These are phyloP conservation scores for Lasioglossum marginatum DNA, from an alignment of 2,888 invertebrate genomes.

Conservation along the genomic window DNA sequence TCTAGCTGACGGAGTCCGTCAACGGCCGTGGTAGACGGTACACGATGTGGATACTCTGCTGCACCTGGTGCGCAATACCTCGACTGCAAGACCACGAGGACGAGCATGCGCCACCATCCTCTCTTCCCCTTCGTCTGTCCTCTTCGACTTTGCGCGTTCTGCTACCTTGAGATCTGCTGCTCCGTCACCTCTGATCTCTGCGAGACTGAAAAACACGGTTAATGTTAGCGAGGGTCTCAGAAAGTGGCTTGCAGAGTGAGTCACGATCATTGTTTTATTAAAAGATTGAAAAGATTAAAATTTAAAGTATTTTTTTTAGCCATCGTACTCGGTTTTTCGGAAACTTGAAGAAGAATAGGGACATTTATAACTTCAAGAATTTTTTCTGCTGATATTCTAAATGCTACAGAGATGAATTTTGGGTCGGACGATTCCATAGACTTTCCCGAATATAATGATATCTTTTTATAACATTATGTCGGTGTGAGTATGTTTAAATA, in stretches of 20 bases:
- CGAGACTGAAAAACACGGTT: background rate
- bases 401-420: background rate
- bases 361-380: background rate
- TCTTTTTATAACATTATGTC: background rate
- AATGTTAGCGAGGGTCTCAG: background rate
- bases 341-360: no score
- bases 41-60: slow-evolving; percentile 73
- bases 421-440: no score
- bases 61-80: slow-evolving; percentile 61
- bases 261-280: background rate
- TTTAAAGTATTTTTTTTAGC: no score
- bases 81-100: slow-evolving; percentile 61
- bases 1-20: slow-evolving; percentile 20
- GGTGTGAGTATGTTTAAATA: background rate
- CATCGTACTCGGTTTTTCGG: no score
- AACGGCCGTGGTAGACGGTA: slow-evolving; percentile 34
- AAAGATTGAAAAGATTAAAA: no score
- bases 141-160: background rate
- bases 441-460: no score
- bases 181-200: background rate
- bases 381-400: background rate
- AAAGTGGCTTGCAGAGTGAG: background rate
- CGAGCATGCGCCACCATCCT: slow-evolving; percentile 76
- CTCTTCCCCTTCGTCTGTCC: background rate
- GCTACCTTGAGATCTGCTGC: background rate